Base-by-base conservation (phyloP, 2,888 invertebrate species). In the Actias luna region DNA sequence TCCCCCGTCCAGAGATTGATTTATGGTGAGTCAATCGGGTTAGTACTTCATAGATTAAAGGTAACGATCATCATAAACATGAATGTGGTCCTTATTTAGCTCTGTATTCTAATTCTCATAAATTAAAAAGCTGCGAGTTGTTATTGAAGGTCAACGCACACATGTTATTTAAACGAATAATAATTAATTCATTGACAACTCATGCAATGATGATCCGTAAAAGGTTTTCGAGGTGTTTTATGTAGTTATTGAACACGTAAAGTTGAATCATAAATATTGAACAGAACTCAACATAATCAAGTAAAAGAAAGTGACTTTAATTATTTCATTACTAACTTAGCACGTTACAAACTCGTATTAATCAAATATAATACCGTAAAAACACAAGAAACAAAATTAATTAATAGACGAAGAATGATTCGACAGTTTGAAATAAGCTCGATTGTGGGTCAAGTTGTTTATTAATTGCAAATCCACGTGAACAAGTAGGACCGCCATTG, bases 381-480 rank as follows among this genome's bases (percentile, higher is more conserved):
- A 82, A 76, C 82, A 78, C 77, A 78, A 71, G 76, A 85, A 83
- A 82, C 75, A 74, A 82, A 82, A 87, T 84, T 88, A 90, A 90
- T 91, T 87, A 88, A 83, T 77, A 78, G 72, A 76, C 71, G 77
- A 75, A 73, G 77, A 82, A 84, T 88, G 88, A 89, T 80, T 88
- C 82, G 84, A 83, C 87, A 84, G 72, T 79, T 84, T 81, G 76
- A 71, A 73, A 76, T 74, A 72, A 72, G 65, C 64, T 59, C 74
- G 79, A 83, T 85, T 84, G 87, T 91, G 78, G 91, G 91, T 90
- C 91, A 88, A 74, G 77, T 77, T 76, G 72, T 83, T 85, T 86
- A 88, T 89, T 91, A 89, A 90, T 90, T 88, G 90, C 88, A 82
- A 88, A 89, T 88, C 84, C 81, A 79, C 83, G 80, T 81, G 82